Percentiles rank a stretch among this genome's conserved stretches.
Conservation (phyloP, 2,888 invertebrate species). For the Troglohyphantes excavatus region DNA sequence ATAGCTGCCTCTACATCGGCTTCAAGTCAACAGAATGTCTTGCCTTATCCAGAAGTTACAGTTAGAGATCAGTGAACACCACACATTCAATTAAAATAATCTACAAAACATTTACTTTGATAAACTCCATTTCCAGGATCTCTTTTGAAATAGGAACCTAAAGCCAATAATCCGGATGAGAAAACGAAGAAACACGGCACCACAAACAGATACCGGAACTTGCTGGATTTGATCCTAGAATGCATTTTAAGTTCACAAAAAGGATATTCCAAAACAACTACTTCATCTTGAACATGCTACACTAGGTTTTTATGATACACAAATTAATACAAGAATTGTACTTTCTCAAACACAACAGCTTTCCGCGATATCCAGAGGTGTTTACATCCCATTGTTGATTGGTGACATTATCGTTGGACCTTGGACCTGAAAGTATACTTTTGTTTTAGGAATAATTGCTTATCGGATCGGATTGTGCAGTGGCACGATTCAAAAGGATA, state of each 20-base stretch:
- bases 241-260: background rate
- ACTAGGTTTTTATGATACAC: too few relatives aligned
- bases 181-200: conserved; percentile 51
- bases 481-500: too few relatives aligned
- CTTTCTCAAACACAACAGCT: too few relatives aligned
- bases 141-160: background rate
- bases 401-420: background rate
- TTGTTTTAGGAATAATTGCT: background rate
- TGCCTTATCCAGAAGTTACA: too few relatives aligned
- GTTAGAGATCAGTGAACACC: too few relatives aligned
- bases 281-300: too few relatives aligned
- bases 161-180: conserved; percentile 6
- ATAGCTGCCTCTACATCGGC: too few relatives aligned
- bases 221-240: background rate
- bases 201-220: conserved; percentile 15
- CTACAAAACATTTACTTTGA: too few relatives aligned
- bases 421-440: background rate
- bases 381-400: background rate
- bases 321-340: background rate
- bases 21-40: too few relatives aligned
- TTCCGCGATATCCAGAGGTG: background rate
- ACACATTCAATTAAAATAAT: too few relatives aligned
- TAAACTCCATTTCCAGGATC: background rate
- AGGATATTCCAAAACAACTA: too few relatives aligned
- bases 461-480: too few relatives aligned